phyloP scores from a whole-genome alignment of 2,888 invertebrate species.

The Drosophila basisetae region DNA sequence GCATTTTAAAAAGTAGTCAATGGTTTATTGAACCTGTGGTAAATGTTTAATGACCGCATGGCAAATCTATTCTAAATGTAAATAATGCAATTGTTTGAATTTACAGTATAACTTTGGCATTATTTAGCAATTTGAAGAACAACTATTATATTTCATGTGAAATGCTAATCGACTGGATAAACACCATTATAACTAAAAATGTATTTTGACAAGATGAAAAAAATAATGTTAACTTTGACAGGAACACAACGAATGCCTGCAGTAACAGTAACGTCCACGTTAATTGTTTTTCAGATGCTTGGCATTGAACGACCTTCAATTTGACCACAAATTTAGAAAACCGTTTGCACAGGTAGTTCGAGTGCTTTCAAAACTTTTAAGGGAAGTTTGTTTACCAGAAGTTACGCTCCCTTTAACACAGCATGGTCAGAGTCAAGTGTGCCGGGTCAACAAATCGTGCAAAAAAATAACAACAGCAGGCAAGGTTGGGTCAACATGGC shows the following conservation, averaged over 20 bases:
- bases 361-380: constrained; percentile 45
- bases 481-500: constrained; percentile 17
- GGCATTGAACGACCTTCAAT: constrained; percentile 12
- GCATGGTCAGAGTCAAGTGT: constrained; percentile 40
- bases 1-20: constrained; percentile 43
- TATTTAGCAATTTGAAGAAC: background rate
- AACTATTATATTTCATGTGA: background rate
- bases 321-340: constrained; percentile 14
- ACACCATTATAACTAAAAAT: background rate
- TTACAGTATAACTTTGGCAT: constrained; percentile 4
- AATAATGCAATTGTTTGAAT: constrained; percentile 6
- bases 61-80: constrained; percentile 17
- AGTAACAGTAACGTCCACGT: background rate
- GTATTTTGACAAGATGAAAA: background rate
- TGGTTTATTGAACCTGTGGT: constrained; percentile 59
- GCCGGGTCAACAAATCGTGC: constrained; percentile 22
- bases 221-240: background rate
- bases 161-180: background rate
- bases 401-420: constrained; percentile 51
- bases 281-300: background rate
- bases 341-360: constrained; percentile 23
- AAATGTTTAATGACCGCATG: constrained; percentile 24
- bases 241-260: background rate
- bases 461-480: constrained; percentile 1
- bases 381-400: constrained; percentile 40